These are phyloP conservation scores for Kryphioiulus occultus DNA, from an alignment of 2,888 invertebrate species.

Conservation along the genomic window DNA sequence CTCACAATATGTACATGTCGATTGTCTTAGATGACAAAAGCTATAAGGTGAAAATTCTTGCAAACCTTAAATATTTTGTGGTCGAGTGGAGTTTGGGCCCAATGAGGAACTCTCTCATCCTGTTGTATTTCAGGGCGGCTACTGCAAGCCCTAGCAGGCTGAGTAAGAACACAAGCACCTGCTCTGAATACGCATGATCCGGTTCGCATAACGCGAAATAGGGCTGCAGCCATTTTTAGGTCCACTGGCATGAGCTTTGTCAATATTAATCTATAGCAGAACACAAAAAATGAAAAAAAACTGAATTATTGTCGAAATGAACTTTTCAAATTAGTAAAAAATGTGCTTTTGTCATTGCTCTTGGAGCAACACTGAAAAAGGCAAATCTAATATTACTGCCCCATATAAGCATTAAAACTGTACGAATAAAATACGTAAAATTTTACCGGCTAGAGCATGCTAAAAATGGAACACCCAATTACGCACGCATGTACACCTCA, in stretches of 20 bases:
- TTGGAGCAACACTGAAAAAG: too few relatives aligned
- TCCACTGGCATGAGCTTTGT: background rate
- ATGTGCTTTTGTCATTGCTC: too few relatives aligned
- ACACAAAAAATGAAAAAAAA: background rate
- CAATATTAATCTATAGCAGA: background rate
- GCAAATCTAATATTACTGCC: too few relatives aligned
- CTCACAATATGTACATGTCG: background rate
- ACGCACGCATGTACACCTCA: background rate
- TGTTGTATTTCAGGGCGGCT: background rate
- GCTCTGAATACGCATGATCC: conserved; percentile 20
- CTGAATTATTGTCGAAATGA: background rate
- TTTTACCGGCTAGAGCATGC: too few relatives aligned
- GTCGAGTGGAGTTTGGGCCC: background rate
- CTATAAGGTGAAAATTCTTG: background rate
- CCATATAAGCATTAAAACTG: too few relatives aligned
- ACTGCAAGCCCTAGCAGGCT: background rate
- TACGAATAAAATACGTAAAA: too few relatives aligned
- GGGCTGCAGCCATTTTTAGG: conserved; percentile 46
- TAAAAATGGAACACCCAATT: too few relatives aligned
- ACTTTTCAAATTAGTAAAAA: too few relatives aligned
- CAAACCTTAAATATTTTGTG: background rate
- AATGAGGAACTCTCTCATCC: background rate
- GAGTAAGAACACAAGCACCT: background rate
- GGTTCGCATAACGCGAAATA: conserved; percentile 37
- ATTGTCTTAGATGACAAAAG: background rate